These are phyloP conservation scores for Nettapus auritus DNA, from an alignment of 2,113 vertebrate genomes.

Conservation along the genomic window DNA sequence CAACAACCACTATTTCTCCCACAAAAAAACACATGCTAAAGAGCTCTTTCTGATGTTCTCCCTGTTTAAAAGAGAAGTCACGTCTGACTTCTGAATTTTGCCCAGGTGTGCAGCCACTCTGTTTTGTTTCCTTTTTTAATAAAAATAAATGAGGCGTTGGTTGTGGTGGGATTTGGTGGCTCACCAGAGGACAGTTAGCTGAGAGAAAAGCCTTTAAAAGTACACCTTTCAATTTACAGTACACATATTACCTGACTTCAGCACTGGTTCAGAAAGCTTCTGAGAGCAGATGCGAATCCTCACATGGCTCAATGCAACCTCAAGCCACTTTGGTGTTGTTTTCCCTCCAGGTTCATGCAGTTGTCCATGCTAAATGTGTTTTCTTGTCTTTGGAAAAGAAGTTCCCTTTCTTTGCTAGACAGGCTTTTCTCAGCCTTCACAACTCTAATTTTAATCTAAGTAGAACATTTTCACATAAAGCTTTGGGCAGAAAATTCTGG, in stretches of 20 bases:
- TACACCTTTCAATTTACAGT: constrained; percentile 25
- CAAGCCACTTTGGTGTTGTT: constrained; percentile 9
- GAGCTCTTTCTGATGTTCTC: neutral
- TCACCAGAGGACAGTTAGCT: constrained; percentile 21
- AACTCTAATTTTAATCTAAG: constrained; percentile 42
- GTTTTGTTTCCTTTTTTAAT: neutral
- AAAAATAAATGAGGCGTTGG: constrained; percentile 6
- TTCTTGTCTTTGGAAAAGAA: constrained; percentile 56
- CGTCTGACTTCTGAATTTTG: neutral
- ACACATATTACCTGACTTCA: constrained; percentile 29
- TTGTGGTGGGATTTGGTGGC: constrained; percentile 32
- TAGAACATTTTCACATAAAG: constrained; percentile 15
- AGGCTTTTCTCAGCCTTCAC: neutral
- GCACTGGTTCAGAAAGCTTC: neutral
- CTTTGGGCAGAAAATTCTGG: constrained; percentile 39
- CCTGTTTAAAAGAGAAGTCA: neutral
- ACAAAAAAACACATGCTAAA: neutral
- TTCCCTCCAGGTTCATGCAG: constrained; percentile 19
- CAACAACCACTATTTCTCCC: neutral
- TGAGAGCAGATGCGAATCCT: constrained; percentile 37
- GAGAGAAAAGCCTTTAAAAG: constrained; percentile 27
- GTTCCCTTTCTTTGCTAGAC: constrained; percentile 9
- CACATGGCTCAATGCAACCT: neutral
- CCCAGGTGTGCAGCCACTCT: neutral
- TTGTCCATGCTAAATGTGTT: constrained; percentile 8